Base-by-base conservation (phyloP, 2,888 invertebrate species). In the Tinea semifulvella region DNA sequence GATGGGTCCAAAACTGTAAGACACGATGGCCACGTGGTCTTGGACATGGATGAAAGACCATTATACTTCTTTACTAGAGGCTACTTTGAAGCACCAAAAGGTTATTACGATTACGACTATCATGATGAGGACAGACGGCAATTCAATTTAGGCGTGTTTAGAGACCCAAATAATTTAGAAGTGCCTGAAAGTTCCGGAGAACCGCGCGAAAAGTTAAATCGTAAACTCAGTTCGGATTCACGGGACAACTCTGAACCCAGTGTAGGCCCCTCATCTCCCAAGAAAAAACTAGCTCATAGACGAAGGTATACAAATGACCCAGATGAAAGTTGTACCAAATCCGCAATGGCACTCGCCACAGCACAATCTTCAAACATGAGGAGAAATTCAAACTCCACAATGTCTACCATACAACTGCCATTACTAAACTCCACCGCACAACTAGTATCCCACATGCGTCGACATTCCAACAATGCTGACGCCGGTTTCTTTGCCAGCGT, bases 391-490 rank as follows among this genome's bases (percentile, higher is more conserved):
- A 85, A 81, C 52, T 86, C 85, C 25, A 85, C 85, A 20, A 85
- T 84, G 85, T 86, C 86, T 0, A 85, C 85, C 0, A 74, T 86
- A 48, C 85, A 86, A 54, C 60, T 86, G 47, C 84, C 85, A 1
- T 63, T 83, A 10, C 52, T 80, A 14, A 80, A 76, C 50, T 81
- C 80, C 1, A 81, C 82, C 7, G 80, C 74, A 11, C 80, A 75
- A 52, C 59, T 82, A 1, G 79, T 82, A 4, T 79, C 82, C 0
- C 80, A 82, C 42, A 81, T 82, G 68, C 67, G 86, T 35, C 65
- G 86, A 49, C 85, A 86, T 61, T 86, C 86, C 0, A 86, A 86
- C 59, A 85, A 85, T 50, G 84, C 85, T 1, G 85, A 85, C 55
- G 82, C 83, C 43, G 85, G 85, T 40, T 81, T 86, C 54, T 81